These are phyloP conservation scores for Pyxicephalus adspersus DNA, from an alignment of 2,113 vertebrate genomes.

Conservation along the genomic window DNA sequence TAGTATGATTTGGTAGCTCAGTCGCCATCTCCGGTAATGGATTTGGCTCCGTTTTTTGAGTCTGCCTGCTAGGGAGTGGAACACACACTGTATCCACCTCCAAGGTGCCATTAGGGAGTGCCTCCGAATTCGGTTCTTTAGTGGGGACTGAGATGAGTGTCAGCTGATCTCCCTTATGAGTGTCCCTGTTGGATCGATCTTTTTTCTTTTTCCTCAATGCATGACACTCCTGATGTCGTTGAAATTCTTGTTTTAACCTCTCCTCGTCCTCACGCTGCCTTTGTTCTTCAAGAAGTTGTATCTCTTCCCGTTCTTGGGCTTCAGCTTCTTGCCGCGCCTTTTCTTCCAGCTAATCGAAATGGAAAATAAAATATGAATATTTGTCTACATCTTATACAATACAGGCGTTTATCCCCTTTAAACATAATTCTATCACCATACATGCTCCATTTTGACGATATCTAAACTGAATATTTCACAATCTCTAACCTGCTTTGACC, in stretches of 20 bases:
- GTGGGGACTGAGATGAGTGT: slow-evolving; percentile 75
- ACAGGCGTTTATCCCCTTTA: neutral
- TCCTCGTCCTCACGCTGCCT: slow-evolving; percentile 79
- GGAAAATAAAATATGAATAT: neutral
- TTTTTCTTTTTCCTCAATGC: slow-evolving; percentile 94
- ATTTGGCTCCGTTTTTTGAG: slow-evolving; percentile 65
- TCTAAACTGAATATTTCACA: too few species aligned
- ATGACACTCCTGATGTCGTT: slow-evolving; percentile 85
- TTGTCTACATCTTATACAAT: neutral
- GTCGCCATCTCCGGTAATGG: slow-evolving; percentile 47
- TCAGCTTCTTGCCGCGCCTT: slow-evolving; percentile 90
- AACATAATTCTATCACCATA: neutral
- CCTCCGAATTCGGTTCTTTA: slow-evolving; percentile 76
- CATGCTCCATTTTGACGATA: too few species aligned
- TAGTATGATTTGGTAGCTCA: slow-evolving; percentile 58
- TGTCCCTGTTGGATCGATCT: slow-evolving; percentile 81
- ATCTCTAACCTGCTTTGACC: too few species aligned
- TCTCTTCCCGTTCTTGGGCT: slow-evolving; percentile 82
- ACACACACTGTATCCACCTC: slow-evolving; percentile 76
- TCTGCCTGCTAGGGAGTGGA: slow-evolving; percentile 64
- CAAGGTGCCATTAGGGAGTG: slow-evolving; percentile 81
- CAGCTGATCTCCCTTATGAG: slow-evolving; percentile 68
- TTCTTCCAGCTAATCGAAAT: slow-evolving; percentile 85
- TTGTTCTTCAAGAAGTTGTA: slow-evolving; percentile 79
- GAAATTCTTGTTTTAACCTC: slow-evolving; percentile 86